Evolutionary conservation across 2,113 vertebrate genomes (phyloP).

Genomic region (Monopterus albus): DNA sequence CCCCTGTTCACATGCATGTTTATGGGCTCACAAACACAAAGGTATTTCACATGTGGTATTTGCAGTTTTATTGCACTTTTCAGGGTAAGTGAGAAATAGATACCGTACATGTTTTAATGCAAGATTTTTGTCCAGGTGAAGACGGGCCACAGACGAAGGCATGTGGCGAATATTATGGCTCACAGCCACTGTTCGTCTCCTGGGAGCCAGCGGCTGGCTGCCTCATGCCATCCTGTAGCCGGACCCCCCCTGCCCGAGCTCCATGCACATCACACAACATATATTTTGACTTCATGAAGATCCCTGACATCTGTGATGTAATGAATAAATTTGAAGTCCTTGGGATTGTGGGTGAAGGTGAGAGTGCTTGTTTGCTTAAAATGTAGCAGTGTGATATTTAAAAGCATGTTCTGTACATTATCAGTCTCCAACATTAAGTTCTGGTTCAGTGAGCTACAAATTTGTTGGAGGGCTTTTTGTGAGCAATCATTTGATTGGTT

Average conservation of each 20-base stretch:
- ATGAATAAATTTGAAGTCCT: conserved; percentile 99
- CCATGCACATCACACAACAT: conserved; percentile 61
- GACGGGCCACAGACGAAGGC: conserved; percentile 27
- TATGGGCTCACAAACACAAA: too few relatives aligned
- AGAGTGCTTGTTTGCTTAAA: conserved; percentile 61
- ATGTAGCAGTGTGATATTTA: too few relatives aligned
- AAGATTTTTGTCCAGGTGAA: conserved; percentile 54
- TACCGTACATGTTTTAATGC: neutral
- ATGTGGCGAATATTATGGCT: conserved; percentile 64
- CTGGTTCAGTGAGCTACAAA: neutral
- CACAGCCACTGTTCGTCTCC: conserved; percentile 27
- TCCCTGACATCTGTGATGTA: conserved; percentile 98
- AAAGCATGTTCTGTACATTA: neutral
- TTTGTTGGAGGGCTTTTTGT: conserved; percentile 20
- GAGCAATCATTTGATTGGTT: conserved; percentile 45
- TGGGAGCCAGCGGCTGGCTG: conserved; percentile 55
- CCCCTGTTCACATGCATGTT: too few relatives aligned
- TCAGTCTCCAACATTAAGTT: neutral
- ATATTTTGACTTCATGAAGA: conserved; percentile 98
- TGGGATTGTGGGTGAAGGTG: conserved; percentile 99
- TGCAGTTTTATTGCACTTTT: neutral
- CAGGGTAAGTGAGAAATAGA: neutral
- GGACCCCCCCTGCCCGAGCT: conserved; percentile 47
- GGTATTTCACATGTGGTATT: neutral
- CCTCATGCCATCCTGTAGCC: conserved; percentile 62